Percentiles rank a stretch among this genome's conserved stretches.
Evolutionary conservation across 1,140 invertebrate genomes (phyloP).

Genomic region (Adelges cooleyi): DNA sequence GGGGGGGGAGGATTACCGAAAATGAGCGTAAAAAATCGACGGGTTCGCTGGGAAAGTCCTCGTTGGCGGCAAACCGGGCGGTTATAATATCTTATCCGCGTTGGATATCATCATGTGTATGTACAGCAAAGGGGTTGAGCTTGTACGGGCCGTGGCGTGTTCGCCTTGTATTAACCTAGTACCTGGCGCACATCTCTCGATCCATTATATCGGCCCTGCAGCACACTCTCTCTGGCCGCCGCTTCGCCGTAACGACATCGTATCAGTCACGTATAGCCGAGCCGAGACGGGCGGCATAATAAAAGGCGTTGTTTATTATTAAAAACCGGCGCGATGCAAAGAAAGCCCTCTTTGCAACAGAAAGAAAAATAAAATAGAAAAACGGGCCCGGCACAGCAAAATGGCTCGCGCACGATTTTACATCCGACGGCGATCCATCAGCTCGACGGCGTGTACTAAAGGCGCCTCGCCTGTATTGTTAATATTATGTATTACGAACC

Average conservation of each 20-base stretch:
- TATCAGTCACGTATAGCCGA: conserved; percentile 10
- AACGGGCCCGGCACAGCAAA: not conserved
- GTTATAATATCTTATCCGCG: too few species aligned
- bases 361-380: not conserved
- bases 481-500: too few species aligned
- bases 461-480: too few species aligned
- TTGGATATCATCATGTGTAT: too few species aligned
- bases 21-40: too few species aligned
- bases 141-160: conserved; percentile 11
- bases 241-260: not conserved
- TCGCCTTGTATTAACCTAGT: conserved; percentile 3
- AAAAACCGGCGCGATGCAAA: not conserved
- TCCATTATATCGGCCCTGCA: not conserved
- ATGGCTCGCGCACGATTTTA: conserved; percentile 1
- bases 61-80: too few species aligned
- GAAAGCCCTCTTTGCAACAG: too few species aligned
- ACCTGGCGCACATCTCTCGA: conserved; percentile 7
- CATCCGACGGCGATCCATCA: conserved; percentile 9
- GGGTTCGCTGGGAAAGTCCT: too few species aligned
- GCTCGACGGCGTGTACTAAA: not conserved
- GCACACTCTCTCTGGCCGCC: too few species aligned
- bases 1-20: too few species aligned
- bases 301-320: conserved; percentile 16
- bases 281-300: not conserved
- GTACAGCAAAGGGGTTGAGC: too few species aligned